These are phyloP conservation scores for Eubucco bourcierii DNA, from an alignment of 2,113 vertebrate species.

Conservation along the genomic window DNA sequence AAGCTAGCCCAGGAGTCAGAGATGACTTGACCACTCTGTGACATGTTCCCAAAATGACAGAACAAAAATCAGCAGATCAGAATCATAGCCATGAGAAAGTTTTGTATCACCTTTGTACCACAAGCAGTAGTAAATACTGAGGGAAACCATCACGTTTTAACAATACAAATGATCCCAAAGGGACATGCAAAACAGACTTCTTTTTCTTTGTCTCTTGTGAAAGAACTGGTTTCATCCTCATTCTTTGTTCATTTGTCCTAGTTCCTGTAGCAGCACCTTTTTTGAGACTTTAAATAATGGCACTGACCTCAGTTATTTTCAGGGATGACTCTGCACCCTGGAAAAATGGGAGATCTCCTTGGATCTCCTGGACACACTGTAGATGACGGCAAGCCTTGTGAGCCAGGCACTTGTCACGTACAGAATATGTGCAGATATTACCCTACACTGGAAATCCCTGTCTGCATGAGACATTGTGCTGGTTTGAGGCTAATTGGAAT, in stretches of 20 bases:
- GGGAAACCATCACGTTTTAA: background rate
- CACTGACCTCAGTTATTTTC: background rate
- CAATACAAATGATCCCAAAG: background rate
- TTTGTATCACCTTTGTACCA: constrained; percentile 4
- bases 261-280: constrained; percentile 8
- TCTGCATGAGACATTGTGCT: background rate
- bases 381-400: background rate
- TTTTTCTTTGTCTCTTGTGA: background rate
- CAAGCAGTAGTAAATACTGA: background rate
- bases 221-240: background rate
- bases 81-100: background rate
- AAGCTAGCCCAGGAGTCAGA: background rate
- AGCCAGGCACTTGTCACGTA: background rate
- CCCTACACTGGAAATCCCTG: background rate
- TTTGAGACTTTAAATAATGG: background rate
- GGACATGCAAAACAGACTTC: background rate
- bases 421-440: background rate
- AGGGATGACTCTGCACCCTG: background rate
- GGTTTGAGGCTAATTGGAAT: too few species aligned
- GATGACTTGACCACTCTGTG: background rate
- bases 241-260: constrained; percentile 25
- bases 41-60: background rate
- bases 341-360: background rate
- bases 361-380: background rate
- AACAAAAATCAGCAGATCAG: background rate